Base-by-base conservation (phyloP, 2,113 vertebrate species). In the Gnathonemus echidnorhynchus region DNA sequence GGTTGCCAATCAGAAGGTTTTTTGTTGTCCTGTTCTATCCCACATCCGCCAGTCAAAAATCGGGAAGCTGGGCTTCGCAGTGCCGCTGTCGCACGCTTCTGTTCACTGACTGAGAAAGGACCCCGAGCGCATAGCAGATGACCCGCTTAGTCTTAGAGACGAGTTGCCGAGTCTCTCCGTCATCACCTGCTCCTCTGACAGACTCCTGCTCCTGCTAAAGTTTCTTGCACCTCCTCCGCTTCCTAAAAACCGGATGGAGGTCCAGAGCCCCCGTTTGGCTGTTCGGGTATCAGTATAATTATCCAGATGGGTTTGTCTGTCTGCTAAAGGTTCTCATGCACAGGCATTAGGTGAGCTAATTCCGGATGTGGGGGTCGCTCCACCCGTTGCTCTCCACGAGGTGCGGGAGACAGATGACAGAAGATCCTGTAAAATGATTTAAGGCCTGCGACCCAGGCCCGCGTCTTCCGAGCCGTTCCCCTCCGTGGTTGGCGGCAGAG, bases 261-360 rank as follows among this genome's bases (percentile, higher is more conserved):
- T 94, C 95, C 94, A 92, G 90, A 95, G 94, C 92, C 90, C 9
- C 86, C 89, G 50, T 92, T 92, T 93, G 94, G 94, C 94, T 91
- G 91, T 94, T 39, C 92, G 93, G 95, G 95, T 94, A 95, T 94
- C 91, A 91, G 92, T 93, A 95, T 94, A 95, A 95, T 96, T 96
- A 95, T 92, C 94, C 91, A 93, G 94, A 95, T 92, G 94, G 92
- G 92, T 80, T 94, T 95, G 94, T 94, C 92, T 89, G 93, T 91
- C 93, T 91, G 94, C 94, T 94, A 93, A 90, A 90, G 90, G 77
- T 91, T 91, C 90, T 93, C 91, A 89, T 92, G 92, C 92, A 93
- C 92, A 70, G 90, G 93, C 94, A 95, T 94, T 92, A 93, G 93
- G 93, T 95, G 93, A 93, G 92, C 92, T 93, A 94, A 95, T 92